Evolutionary conservation across 2,888 invertebrate species (phyloP).

Genomic region (Erpobdella octoculata): DNA sequence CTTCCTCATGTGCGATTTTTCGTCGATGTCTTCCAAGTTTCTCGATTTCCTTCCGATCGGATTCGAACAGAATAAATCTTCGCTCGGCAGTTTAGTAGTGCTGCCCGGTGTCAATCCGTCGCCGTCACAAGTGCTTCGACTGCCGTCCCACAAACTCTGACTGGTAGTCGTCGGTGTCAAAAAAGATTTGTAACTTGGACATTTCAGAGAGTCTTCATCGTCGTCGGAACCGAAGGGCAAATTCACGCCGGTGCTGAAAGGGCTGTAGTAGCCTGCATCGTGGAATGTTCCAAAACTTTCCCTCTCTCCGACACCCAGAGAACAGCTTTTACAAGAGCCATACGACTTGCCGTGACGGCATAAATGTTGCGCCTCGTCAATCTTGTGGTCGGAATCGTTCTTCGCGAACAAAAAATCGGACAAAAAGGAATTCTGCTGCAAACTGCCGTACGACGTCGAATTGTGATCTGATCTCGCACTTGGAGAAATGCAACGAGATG

Average conservation of each 20-base stretch:
- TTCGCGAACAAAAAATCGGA: slow-evolving; percentile 18
- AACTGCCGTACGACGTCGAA: slow-evolving; percentile 31
- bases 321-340: background rate
- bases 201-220: slow-evolving; percentile 8
- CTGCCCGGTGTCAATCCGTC: too few species aligned
- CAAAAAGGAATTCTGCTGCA: slow-evolving; percentile 27
- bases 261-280: slow-evolving; percentile 26
- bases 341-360: background rate
- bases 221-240: background rate
- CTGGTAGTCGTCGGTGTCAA: background rate
- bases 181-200: slow-evolving; percentile 13
- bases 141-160: background rate
- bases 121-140: background rate
- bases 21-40: background rate
- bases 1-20: slow-evolving; percentile 6
- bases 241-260: slow-evolving; percentile 24
- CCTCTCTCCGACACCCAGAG: background rate
- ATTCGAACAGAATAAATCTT: background rate
- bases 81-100: too few species aligned
- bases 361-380: background rate
- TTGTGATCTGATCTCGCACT: slow-evolving; percentile 31
- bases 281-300: background rate
- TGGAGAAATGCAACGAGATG: slow-evolving; percentile 20
- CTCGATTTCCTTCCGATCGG: background rate
- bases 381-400: slow-evolving; percentile 8